Conservation (phyloP, 2,888 invertebrate genomes). For the Drosophila putrida region DNA sequence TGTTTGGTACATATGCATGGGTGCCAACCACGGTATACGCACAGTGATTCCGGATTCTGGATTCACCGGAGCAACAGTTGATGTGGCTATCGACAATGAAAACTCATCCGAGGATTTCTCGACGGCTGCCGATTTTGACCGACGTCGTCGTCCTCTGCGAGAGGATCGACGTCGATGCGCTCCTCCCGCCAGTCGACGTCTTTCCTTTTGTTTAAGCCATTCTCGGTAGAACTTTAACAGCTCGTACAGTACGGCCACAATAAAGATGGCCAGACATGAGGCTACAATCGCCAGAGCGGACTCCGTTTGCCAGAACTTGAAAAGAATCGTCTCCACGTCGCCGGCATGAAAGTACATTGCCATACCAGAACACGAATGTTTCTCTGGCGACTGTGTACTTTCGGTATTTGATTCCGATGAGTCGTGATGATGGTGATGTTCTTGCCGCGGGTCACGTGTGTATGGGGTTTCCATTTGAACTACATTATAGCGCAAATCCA, state of each 20-base stretch:
- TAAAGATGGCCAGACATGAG: slow-evolving; percentile 57
- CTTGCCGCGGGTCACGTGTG: slow-evolving; percentile 15
- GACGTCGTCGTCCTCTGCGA: not conserved
- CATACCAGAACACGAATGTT: not conserved
- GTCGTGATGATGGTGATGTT: slow-evolving; percentile 21
- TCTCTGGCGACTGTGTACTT: not conserved
- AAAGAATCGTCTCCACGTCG: slow-evolving; percentile 54
- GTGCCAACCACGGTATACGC: slow-evolving; percentile 21
- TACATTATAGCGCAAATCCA: slow-evolving; percentile 31
- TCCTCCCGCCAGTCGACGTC: slow-evolving; percentile 45
- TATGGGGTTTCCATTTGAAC: slow-evolving; percentile 7
- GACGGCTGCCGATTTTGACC: not conserved
- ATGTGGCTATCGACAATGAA: not conserved
- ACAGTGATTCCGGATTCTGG: not conserved
- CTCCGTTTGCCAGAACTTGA: slow-evolving; percentile 54
- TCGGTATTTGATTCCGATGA: not conserved
- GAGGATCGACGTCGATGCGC: not conserved
- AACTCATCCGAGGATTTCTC: not conserved
- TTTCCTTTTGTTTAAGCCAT: slow-evolving; percentile 37
- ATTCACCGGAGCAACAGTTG: not conserved
- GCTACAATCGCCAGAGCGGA: slow-evolving; percentile 14
- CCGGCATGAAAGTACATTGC: slow-evolving; percentile 49
- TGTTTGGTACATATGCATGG: slow-evolving; percentile 92
- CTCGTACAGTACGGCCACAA: slow-evolving; percentile 62
- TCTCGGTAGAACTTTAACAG: slow-evolving; percentile 59